phyloP scores from a whole-genome alignment of 2,888 invertebrate genomes.

The Alsophila aescularia region DNA sequence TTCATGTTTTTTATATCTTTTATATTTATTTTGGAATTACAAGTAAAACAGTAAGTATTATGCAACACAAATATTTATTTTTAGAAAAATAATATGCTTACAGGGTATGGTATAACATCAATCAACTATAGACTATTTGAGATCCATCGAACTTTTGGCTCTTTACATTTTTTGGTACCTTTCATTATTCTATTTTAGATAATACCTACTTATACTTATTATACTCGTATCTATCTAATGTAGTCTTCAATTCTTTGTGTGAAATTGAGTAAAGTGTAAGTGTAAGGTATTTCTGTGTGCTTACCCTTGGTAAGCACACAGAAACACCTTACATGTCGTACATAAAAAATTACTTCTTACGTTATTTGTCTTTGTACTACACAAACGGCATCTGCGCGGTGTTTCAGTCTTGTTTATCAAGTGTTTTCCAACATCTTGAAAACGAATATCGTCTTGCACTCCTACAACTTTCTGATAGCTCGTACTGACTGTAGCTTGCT shows the following conservation, averaged over 20 bases:
- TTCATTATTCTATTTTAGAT: too few relatives aligned
- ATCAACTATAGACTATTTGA: too few relatives aligned
- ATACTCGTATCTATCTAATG: constrained; percentile 9
- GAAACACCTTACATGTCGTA: constrained; percentile 31
- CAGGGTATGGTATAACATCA: too few relatives aligned
- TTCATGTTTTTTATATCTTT: constrained; percentile 7
- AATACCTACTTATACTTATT: too few relatives aligned
- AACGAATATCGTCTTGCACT: too few relatives aligned
- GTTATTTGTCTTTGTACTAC: constrained; percentile 29
- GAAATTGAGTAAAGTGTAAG: constrained; percentile 11
- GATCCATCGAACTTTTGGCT: too few relatives aligned
- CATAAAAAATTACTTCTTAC: constrained; percentile 30
- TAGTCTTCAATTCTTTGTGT: neutral
- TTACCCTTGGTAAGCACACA: constrained; percentile 32
- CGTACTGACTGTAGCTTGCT: too few relatives aligned
- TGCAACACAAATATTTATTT: constrained; percentile 18
- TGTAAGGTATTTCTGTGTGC: too few relatives aligned
- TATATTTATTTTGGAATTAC: constrained; percentile 11
- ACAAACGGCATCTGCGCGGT: constrained; percentile 31
- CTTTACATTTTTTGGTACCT: too few relatives aligned
- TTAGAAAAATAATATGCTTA: constrained; percentile 8
- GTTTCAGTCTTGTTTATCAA: constrained; percentile 28
- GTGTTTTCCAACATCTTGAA: constrained; percentile 34
- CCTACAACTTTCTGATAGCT: too few relatives aligned
- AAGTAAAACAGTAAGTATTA: constrained; percentile 22